Conservation (phyloP, 2,113 vertebrate species). For the Myrmecobius fasciatus region DNA sequence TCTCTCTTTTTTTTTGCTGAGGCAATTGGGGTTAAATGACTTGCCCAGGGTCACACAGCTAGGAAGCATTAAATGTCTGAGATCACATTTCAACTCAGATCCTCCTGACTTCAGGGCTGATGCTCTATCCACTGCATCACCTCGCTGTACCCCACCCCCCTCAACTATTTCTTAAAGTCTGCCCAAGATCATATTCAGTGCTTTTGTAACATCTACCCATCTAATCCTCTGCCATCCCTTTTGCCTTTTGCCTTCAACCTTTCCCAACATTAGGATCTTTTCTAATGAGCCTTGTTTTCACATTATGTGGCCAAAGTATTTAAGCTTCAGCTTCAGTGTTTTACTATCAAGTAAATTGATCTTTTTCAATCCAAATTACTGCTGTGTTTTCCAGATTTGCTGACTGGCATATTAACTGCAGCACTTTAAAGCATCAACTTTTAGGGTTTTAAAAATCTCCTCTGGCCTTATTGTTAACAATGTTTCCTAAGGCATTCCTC, state of each 20-base stretch:
- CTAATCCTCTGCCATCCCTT: not conserved
- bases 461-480: not conserved
- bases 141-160: no score
- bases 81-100: no score
- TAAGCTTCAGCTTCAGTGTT: not conserved
- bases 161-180: no score
- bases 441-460: not conserved
- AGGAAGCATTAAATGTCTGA: no score
- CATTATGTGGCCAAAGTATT: not conserved
- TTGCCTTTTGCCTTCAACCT: not conserved
- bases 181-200: not conserved
- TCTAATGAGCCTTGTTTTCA: not conserved
- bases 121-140: no score
- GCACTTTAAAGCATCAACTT: not conserved
- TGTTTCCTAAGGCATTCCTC: not conserved
- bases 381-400: not conserved
- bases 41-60: no score
- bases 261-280: not conserved
- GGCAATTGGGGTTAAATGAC: no score
- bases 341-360: not conserved
- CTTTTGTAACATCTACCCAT: not conserved
- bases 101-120: no score
- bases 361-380: not conserved
- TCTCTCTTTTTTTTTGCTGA: no score
- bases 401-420: not conserved